Evolutionary conservation across 2,113 vertebrate species (phyloP).

Genomic region (Aspidoscelis tigris): DNA sequence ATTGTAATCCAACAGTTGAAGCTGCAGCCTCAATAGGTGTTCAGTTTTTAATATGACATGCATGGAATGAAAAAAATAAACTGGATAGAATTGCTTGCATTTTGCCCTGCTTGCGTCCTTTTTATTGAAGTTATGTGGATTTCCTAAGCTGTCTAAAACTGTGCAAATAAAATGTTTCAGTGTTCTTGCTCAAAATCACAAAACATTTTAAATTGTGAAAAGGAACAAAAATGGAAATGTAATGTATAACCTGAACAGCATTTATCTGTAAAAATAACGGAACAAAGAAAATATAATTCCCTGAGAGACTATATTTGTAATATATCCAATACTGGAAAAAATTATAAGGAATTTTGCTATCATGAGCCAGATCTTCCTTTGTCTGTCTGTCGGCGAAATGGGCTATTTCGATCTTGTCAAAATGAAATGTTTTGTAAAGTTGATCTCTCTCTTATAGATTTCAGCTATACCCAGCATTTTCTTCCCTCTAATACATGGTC

Average conservation of each 20-base stretch:
- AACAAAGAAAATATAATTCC: not conserved
- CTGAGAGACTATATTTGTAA: not conserved
- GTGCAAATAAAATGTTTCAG: not conserved
- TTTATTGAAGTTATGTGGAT: not conserved
- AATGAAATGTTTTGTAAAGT: not conserved
- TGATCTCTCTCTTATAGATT: not conserved
- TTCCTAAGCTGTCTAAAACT: constrained; percentile 24
- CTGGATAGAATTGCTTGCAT: not conserved
- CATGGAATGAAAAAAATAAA: not conserved
- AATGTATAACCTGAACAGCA: not conserved
- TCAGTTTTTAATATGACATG: not conserved
- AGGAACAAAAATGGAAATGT: not conserved
- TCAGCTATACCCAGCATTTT: constrained; percentile 9
- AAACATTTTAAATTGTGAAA: not conserved
- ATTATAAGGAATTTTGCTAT: not conserved
- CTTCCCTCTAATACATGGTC: constrained; percentile 38
- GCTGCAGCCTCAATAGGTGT: constrained; percentile 25
- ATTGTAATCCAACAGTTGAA: constrained; percentile 53
- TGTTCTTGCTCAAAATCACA: not conserved
- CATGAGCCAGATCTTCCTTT: not conserved
- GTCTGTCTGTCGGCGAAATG: not conserved
- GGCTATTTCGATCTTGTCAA: not conserved
- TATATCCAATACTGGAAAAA: not conserved
- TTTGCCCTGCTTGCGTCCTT: not conserved
- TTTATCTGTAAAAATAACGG: not conserved